Conservation (phyloP, 2,888 invertebrate species). For the Brenthis ino region DNA sequence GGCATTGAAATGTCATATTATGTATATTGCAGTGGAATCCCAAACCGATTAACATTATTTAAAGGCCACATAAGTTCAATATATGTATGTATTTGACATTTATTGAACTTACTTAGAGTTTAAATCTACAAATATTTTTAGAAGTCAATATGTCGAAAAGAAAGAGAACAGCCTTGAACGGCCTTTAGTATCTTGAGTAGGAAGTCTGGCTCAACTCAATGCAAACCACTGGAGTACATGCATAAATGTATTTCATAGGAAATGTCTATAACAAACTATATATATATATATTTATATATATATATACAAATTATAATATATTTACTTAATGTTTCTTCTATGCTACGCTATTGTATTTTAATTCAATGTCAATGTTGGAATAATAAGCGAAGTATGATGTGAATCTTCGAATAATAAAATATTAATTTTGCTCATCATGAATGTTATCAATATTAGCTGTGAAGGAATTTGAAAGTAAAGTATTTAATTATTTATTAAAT, state of each 20-base stretch:
- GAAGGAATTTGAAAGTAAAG: slow-evolving; percentile 31
- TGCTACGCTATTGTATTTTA: slow-evolving; percentile 16
- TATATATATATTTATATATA: not conserved
- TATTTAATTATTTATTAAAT: slow-evolving; percentile 9
- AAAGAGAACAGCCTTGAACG: slow-evolving; percentile 21
- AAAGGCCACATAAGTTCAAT: no score
- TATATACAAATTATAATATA: no score
- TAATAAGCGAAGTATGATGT: slow-evolving; percentile 3
- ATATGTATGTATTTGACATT: no score
- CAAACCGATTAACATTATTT: no score
- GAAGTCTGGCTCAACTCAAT: slow-evolving; percentile 53
- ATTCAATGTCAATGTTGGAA: slow-evolving; percentile 34
- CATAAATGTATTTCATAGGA: slow-evolving; percentile 25
- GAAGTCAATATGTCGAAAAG: slow-evolving; percentile 11
- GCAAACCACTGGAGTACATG: slow-evolving; percentile 49
- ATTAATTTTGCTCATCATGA: slow-evolving; percentile 1
- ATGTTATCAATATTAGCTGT: not conserved
- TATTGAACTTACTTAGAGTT: no score
- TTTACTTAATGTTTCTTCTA: slow-evolving; percentile 5
- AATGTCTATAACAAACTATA: slow-evolving; percentile 16
- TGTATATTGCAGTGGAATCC: no score
- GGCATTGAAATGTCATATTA: no score
- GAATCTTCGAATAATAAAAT: slow-evolving; percentile 5
- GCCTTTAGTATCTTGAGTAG: slow-evolving; percentile 38
- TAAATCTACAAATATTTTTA: no score